Conservation (phyloP, 2,888 invertebrate species). For the Dorcus hopei region DNA sequence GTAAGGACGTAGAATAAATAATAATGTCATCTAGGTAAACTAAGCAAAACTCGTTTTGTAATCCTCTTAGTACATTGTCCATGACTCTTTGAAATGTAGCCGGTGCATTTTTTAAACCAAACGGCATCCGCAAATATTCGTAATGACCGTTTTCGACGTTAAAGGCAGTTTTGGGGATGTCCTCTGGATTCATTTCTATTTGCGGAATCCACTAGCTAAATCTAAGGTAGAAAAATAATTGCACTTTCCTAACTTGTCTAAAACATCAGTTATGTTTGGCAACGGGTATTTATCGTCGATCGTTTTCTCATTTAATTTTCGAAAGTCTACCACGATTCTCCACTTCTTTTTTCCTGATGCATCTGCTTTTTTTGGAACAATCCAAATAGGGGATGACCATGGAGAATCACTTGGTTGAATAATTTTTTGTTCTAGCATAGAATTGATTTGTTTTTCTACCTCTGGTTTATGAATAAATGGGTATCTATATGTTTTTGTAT, state of each 20-base stretch:
- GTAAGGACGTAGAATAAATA: constrained; percentile 2
- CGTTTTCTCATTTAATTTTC: constrained; percentile 20
- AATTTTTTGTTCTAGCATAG: not conserved
- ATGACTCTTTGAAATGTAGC: constrained; percentile 29
- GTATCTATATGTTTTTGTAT: not conserved
- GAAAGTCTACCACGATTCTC: constrained; percentile 14
- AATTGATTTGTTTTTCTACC: not conserved
- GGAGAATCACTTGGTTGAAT: not conserved
- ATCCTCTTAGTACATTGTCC: constrained; percentile 21
- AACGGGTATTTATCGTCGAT: constrained; percentile 23
- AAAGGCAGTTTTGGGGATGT: constrained; percentile 34
- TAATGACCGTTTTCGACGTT: constrained; percentile 30
- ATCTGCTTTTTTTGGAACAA: constrained; percentile 20
- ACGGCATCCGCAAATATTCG: constrained; percentile 32
- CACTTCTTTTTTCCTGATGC: constrained; percentile 10
- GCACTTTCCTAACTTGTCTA: constrained; percentile 23
- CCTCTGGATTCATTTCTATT: constrained; percentile 20
- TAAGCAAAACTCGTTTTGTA: constrained; percentile 2
- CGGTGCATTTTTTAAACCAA: constrained; percentile 33
- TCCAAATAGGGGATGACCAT: not conserved
- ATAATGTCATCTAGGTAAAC: constrained; percentile 30
- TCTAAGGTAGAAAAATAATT: constrained; percentile 27
- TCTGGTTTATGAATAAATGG: not conserved
- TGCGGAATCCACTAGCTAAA: constrained; percentile 26
- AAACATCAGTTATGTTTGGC: constrained; percentile 24